A percentile compares a stretch with the other conserved stretches of the same genome.
phyloP scores from a whole-genome alignment of 2,113 vertebrate species.

The Caranx melampygus region DNA sequence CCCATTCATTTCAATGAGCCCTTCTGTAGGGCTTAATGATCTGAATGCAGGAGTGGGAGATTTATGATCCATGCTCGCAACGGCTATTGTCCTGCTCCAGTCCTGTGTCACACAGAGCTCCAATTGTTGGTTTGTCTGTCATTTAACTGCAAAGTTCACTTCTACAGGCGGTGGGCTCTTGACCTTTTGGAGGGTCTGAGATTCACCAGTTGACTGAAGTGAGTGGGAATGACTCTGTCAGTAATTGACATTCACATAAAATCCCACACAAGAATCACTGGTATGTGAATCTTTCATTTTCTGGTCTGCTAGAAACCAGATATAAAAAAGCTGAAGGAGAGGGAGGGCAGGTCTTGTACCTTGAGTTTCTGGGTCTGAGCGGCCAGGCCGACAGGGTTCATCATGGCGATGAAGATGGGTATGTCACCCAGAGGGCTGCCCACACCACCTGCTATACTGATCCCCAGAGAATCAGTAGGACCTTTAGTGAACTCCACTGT shows the following conservation, averaged over 20 bases:
- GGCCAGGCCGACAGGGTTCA: conserved; percentile 94
- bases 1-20: conserved; percentile 55
- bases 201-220: conserved; percentile 15
- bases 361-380: conserved; percentile 95
- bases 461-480: conserved; percentile 89
- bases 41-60: conserved; percentile 68
- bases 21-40: conserved; percentile 41
- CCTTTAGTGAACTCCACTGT: conserved; percentile 94
- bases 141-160: conserved; percentile 44
- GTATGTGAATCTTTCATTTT: conserved; percentile 1
- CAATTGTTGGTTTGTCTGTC: conserved; percentile 59
- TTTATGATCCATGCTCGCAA: conserved; percentile 64
- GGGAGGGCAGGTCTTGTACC: conserved; percentile 76
- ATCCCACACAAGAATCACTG: conserved; percentile 38
- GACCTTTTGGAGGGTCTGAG: conserved; percentile 31
- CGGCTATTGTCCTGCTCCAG: conserved; percentile 62
- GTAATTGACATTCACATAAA: conserved; percentile 16
- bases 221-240: conserved; percentile 32
- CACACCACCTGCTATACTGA: conserved; percentile 97
- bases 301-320: conserved; percentile 2
- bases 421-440: conserved; percentile 97
- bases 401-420: conserved; percentile 98
- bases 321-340: not conserved
- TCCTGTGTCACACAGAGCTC: conserved; percentile 53
- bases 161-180: conserved; percentile 41